Evolutionary conservation across 2,888 invertebrate species (phyloP).

Genomic region (Tortrix viridana): DNA sequence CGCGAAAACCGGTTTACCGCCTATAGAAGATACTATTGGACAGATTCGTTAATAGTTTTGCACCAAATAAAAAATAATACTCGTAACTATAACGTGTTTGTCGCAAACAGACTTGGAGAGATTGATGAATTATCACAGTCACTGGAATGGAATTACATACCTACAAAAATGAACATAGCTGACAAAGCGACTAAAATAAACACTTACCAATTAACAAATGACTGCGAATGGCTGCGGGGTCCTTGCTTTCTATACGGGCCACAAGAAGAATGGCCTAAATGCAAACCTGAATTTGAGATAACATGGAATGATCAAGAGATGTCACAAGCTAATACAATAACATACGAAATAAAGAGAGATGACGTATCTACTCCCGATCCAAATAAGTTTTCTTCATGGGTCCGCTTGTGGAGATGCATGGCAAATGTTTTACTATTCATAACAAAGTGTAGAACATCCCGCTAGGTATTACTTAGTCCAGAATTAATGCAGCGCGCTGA

Average conservation of each 20-base stretch:
- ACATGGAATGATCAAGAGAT: background rate
- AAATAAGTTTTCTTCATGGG: background rate
- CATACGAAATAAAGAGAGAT: background rate
- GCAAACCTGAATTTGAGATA: background rate
- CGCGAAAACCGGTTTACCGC: conserved; percentile 11
- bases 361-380: background rate
- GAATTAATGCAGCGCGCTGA: background rate
- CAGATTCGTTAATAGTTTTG: conserved; percentile 15
- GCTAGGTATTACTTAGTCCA: background rate
- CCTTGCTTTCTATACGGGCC: conserved; percentile 13
- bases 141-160: conserved; percentile 16
- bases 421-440: background rate
- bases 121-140: conserved; percentile 11
- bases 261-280: conserved; percentile 17
- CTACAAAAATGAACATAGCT: conserved; percentile 31
- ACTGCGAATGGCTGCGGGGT: conserved; percentile 19
- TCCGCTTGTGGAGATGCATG: background rate
- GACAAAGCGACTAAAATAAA: conserved; percentile 23
- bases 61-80: conserved; percentile 44
- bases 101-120: conserved; percentile 33
- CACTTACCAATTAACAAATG: background rate
- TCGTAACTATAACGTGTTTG: conserved; percentile 45
- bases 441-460: background rate
- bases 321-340: background rate
- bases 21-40: conserved; percentile 10